Base-by-base conservation (phyloP, 1,140 invertebrate genomes). In the Macrobrachium rosenbergii region DNA sequence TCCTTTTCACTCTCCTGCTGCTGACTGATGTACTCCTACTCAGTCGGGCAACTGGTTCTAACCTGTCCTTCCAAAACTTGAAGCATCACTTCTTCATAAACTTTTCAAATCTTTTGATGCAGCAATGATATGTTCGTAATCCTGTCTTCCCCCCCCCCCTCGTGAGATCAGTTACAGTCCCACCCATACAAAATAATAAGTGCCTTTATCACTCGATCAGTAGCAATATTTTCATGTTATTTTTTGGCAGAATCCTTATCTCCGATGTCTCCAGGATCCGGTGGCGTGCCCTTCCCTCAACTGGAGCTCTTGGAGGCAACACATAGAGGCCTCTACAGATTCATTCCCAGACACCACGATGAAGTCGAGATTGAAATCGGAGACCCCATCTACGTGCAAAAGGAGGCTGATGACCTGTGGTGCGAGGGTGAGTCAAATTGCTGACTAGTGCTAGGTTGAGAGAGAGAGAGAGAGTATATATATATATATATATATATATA, bases 291-390 rank as follows among this genome's bases (percentile, higher is more conserved):
- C 3, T 96, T 96, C 87, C 95, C 94, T 77, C 96, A 97, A 91
- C 92, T 97, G 63, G 96, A 97, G 91, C 94, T 97, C 92, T 92
- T 97, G n/a, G 97, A 98, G 93, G 96, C 97, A 2, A 99, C 98
- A 5, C 98, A 99, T 91, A 93, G 98, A 90, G 97, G 97, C 8
- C 93, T 99, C 91, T 97, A 99, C 92, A 98, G 98, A 92, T 99
- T 99, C 91, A 94, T 99, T 89, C 97, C 98, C 0, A 93, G 98
- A 80, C 98, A 99, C 92, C 94, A 95, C 60, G 98, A 99, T 91
- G 98, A 99, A 93, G 96, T 99, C 78, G 96, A 98, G 91, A 94
- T 99, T 16, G 98, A 99, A 93, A 98, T 99, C 78, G 98, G 98
- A 8, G 98, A 99, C 92, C 97, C 98, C 8, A 95, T 99, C 89